Evolutionary conservation across 2,797 vertebrate genomes (phyloP).

Genomic region (Lycodopsis pacificus): DNA sequence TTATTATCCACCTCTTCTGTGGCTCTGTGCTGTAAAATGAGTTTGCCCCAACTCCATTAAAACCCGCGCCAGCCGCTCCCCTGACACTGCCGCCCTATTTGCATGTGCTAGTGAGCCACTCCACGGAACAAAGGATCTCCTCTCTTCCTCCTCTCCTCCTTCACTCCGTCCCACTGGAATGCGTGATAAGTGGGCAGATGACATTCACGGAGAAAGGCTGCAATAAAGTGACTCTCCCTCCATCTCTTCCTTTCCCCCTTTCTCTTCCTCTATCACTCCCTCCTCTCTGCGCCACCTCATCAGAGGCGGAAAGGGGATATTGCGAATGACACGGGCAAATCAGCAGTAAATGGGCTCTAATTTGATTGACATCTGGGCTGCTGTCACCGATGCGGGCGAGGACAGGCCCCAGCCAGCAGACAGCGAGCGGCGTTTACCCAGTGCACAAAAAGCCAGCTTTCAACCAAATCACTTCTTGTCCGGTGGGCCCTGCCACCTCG

Average conservation of each 20-base stretch:
- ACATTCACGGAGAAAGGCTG: slow-evolving; percentile 93
- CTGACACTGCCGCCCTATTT: slow-evolving; percentile 91
- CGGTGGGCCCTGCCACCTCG: slow-evolving; percentile 87
- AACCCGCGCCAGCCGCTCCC: slow-evolving; percentile 95
- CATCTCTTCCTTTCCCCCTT: slow-evolving; percentile 44
- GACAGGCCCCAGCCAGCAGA: slow-evolving; percentile 64
- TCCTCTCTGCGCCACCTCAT: slow-evolving; percentile 67
- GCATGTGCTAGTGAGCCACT: slow-evolving; percentile 96
- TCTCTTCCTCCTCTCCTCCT: slow-evolving; percentile 83
- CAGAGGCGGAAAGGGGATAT: slow-evolving; percentile 90
- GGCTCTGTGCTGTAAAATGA: slow-evolving; percentile 96
- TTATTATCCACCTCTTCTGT: slow-evolving; percentile 94
- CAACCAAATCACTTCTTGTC: slow-evolving; percentile 98
- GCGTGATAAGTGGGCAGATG: slow-evolving; percentile 96
- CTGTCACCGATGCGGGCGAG: slow-evolving; percentile 91
- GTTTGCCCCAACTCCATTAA: slow-evolving; percentile 99
- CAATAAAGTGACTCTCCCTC: slow-evolving; percentile 76
- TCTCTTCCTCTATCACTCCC: slow-evolving; percentile 45
- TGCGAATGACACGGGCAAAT: slow-evolving; percentile 99
- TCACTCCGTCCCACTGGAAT: slow-evolving; percentile 79
- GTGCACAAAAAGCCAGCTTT: slow-evolving; percentile 92
- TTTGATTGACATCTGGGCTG: slow-evolving; percentile 99
- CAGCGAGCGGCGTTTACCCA: slow-evolving; percentile 83
- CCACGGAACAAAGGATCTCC: slow-evolving; percentile 92
- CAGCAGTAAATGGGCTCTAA: slow-evolving; percentile 99